A percentile compares a stretch with the other conserved stretches of the same genome.
Evolutionary conservation across 2,797 vertebrate genomes (phyloP).

Genomic region (Gallinago solitaria): DNA sequence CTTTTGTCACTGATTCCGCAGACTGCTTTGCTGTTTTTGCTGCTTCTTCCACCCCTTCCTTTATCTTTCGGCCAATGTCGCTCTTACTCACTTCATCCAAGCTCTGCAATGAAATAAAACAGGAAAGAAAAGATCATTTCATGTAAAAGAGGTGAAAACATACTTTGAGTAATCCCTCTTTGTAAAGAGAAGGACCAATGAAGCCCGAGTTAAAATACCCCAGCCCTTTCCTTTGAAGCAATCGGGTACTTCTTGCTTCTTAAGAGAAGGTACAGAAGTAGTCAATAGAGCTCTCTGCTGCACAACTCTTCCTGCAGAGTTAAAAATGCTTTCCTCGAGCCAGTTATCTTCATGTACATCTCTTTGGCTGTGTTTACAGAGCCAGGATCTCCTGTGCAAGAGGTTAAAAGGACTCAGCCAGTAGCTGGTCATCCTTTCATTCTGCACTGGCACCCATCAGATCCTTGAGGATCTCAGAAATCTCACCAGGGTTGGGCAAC

Average conservation of each 20-base stretch:
- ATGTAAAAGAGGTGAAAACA: neutral
- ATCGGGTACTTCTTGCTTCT: neutral
- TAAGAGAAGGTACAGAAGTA: neutral
- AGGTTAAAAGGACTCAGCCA: neutral
- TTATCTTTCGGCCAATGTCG: constrained; percentile 93
- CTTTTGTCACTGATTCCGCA: constrained; percentile 87
- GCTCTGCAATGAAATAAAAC: constrained; percentile 77
- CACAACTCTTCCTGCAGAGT: neutral
- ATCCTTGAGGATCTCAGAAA: neutral
- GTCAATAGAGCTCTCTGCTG: neutral
- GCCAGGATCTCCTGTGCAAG: neutral
- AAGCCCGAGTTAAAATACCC: neutral
- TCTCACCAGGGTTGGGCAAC: neutral
- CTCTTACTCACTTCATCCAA: constrained; percentile 91
- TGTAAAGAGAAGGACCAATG: neutral
- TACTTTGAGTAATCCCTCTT: neutral
- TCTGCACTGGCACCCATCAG: neutral
- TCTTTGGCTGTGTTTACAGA: neutral
- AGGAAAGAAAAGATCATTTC: neutral
- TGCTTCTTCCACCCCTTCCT: constrained; percentile 93
- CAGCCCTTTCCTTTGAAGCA: neutral
- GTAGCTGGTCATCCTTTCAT: neutral
- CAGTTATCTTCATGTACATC: neutral
- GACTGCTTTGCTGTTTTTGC: constrained; percentile 94
- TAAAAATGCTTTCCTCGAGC: neutral